Conservation (phyloP, 2,797 vertebrate genomes). For the Sebastes oblongus region DNA sequence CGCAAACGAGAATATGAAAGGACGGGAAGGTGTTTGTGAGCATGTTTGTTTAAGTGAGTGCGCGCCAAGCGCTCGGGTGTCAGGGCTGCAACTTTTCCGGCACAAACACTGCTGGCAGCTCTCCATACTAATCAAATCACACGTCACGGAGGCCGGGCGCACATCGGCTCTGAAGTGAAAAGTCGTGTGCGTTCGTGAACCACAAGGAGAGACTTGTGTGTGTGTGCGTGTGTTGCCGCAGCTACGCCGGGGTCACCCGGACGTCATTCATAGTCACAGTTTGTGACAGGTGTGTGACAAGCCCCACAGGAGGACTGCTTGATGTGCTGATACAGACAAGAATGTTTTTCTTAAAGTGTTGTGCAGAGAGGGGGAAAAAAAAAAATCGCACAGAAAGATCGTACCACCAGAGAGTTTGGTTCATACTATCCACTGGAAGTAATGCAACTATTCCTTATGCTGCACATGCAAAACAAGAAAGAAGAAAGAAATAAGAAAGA, state of each 20-base stretch:
- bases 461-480: neutral
- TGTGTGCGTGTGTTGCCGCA: constrained; percentile 7
- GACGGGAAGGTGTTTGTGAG: constrained; percentile 42
- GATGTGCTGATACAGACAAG: constrained; percentile 77
- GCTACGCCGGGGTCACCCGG: constrained; percentile 52
- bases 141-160: constrained; percentile 41
- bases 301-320: constrained; percentile 64
- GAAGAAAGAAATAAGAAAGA: neutral
- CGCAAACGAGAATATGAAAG: constrained; percentile 17
- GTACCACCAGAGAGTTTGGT: neutral
- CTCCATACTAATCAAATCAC: constrained; percentile 70
- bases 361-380: neutral
- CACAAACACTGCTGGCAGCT: constrained; percentile 71
- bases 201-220: neutral
- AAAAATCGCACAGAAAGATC: constrained; percentile 11
- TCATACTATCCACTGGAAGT: neutral
- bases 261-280: constrained; percentile 71
- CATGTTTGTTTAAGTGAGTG: neutral
- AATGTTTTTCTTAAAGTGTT: constrained; percentile 59
- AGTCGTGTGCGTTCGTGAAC: constrained; percentile 26
- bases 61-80: constrained; percentile 31
- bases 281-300: constrained; percentile 72
- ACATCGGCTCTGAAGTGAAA: constrained; percentile 56
- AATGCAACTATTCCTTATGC: neutral
- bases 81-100: constrained; percentile 24